These are phyloP conservation scores for Pteria penguin DNA, from an alignment of 2,888 invertebrate genomes.

Conservation along the genomic window DNA sequence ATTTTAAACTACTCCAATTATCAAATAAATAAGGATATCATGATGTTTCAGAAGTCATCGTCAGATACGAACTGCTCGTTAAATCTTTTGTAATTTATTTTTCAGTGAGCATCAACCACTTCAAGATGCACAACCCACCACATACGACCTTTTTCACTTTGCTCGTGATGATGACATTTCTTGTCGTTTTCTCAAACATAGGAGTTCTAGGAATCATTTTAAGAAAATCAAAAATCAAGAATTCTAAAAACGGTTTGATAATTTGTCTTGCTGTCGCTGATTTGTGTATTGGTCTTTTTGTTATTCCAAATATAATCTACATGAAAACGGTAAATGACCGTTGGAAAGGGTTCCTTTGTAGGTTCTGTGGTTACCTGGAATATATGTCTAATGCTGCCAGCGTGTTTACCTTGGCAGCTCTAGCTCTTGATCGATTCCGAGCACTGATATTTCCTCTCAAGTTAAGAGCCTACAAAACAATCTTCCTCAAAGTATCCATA, in stretches of 20 bases:
- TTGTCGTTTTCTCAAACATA: background rate
- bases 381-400: conserved; percentile 16
- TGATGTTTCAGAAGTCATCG: too few relatives aligned
- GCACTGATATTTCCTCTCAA: conserved; percentile 29
- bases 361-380: conserved; percentile 28
- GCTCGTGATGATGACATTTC: background rate
- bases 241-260: conserved; percentile 29
- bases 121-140: background rate
- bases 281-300: conserved; percentile 31
- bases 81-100: too few relatives aligned
- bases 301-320: conserved; percentile 33
- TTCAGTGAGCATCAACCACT: too few relatives aligned
- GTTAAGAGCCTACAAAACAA: background rate
- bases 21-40: too few relatives aligned
- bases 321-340: background rate
- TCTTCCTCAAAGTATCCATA: background rate
- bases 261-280: conserved; percentile 31
- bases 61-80: too few relatives aligned
- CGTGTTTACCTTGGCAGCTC: conserved; percentile 22
- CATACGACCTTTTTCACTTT: background rate
- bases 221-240: background rate
- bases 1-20: too few relatives aligned
- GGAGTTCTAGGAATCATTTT: background rate
- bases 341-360: conserved; percentile 19
- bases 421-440: conserved; percentile 33